These are phyloP conservation scores for Columbina picui DNA, from an alignment of 2,113 vertebrate genomes.

Conservation along the genomic window DNA sequence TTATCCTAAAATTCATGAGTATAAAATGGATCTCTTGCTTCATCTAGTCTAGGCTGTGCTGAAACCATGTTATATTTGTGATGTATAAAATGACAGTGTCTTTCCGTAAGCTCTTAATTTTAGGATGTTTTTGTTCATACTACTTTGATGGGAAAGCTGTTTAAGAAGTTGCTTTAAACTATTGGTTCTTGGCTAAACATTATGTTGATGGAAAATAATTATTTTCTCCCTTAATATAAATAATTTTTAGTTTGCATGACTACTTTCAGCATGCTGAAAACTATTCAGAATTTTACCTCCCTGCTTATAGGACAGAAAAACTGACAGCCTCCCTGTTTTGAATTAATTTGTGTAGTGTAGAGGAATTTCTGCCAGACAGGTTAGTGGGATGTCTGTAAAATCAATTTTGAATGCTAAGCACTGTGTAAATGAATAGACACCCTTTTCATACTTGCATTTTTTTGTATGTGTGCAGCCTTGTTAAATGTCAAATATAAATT, in stretches of 20 bases:
- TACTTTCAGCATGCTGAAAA: background rate
- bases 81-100: background rate
- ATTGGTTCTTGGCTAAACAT: background rate
- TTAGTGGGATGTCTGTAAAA: conserved; percentile 61
- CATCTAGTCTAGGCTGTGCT: background rate
- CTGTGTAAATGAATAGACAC: conserved; percentile 28
- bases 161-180: background rate
- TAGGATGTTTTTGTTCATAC: background rate
- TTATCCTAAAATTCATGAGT: background rate
- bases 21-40: background rate
- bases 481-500: conserved; percentile 28
- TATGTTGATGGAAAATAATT: background rate
- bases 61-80: background rate
- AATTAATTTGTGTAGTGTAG: conserved; percentile 46
- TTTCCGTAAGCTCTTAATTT: background rate
- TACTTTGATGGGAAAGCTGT: background rate
- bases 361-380: conserved; percentile 38
- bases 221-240: background rate
- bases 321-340: background rate
- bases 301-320: background rate
- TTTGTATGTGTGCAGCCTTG: background rate
- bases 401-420: conserved; percentile 46
- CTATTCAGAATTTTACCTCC: background rate
- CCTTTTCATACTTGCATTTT: conserved; percentile 41
- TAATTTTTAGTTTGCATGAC: background rate